These are phyloP conservation scores for Rallus crepitans DNA, from an alignment of 2,797 vertebrate species.

Conservation along the genomic window DNA sequence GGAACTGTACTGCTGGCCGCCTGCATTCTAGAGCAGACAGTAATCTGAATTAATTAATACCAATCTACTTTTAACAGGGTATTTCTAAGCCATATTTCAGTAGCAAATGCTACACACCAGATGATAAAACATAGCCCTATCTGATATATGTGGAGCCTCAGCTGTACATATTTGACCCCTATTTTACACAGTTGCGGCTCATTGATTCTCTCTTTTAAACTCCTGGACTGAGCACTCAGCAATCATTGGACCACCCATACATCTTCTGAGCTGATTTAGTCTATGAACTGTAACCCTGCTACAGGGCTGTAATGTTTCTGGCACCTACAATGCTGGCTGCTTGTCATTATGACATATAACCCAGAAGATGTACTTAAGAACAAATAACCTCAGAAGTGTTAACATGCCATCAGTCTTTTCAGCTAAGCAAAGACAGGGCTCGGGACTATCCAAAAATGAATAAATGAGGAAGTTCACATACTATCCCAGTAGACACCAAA, in stretches of 20 bases:
- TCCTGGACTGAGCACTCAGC: constrained; percentile 73
- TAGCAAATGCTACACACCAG: constrained; percentile 61
- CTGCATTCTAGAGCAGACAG: constrained; percentile 19
- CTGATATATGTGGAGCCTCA: constrained; percentile 77
- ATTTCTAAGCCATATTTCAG: constrained; percentile 67
- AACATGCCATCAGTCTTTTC: constrained; percentile 65
- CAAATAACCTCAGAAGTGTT: constrained; percentile 73
- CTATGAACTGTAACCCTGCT: constrained; percentile 77
- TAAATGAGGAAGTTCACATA: background rate
- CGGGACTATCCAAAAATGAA: constrained; percentile 14
- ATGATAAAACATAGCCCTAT: constrained; percentile 66
- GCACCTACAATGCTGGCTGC: constrained; percentile 47
- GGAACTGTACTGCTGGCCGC: background rate
- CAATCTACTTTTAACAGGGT: constrained; percentile 74
- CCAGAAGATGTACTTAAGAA: constrained; percentile 75
- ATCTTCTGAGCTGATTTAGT: constrained; percentile 75
- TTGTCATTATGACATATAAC: constrained; percentile 80
- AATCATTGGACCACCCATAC: constrained; percentile 67
- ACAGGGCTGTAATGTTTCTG: constrained; percentile 59
- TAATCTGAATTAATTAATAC: constrained; percentile 75
- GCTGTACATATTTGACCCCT: constrained; percentile 82
- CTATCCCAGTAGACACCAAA: background rate
- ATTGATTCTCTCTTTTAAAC: constrained; percentile 79
- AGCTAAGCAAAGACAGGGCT: constrained; percentile 16
- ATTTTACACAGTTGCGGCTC: constrained; percentile 80